A percentile compares a stretch with the other conserved stretches of the same genome.
Evolutionary conservation across 2,888 invertebrate genomes (phyloP).

Genomic region (Empis stercorea): DNA sequence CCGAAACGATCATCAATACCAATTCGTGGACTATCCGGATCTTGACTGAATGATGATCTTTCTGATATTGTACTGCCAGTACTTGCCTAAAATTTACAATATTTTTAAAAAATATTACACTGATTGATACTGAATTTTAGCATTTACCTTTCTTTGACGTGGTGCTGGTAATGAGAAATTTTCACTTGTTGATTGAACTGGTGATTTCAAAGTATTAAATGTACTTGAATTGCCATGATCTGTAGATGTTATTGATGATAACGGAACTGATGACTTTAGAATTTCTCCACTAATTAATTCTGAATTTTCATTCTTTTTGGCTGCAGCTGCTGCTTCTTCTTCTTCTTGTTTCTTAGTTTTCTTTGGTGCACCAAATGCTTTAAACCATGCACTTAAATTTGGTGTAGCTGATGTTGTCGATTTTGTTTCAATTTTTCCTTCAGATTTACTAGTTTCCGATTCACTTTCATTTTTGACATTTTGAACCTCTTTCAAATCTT

Average conservation of each 20-base stretch:
- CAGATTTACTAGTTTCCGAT: slow-evolving; percentile 11
- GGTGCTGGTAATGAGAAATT: slow-evolving; percentile 32
- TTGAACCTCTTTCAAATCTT: slow-evolving; percentile 18
- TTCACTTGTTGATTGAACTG: slow-evolving; percentile 16
- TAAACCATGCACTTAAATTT: slow-evolving; percentile 83
- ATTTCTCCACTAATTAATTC: slow-evolving; percentile 3
- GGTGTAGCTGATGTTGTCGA: slow-evolving; percentile 65
- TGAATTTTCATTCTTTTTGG: slow-evolving; percentile 1
- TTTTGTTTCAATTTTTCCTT: slow-evolving; percentile 39
- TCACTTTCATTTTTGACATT: slow-evolving; percentile 17
- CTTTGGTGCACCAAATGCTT: slow-evolving; percentile 81
- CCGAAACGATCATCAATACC: slow-evolving; percentile 46
- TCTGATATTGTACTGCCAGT: slow-evolving; percentile 71
- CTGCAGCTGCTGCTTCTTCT: slow-evolving; percentile 28
- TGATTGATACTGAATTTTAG: neutral
- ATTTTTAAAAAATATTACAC: neutral
- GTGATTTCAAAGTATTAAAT: slow-evolving; percentile 20
- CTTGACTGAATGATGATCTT: slow-evolving; percentile 64
- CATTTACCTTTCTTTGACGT: slow-evolving; percentile 44
- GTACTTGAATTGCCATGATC: slow-evolving; percentile 16
- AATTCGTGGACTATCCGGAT: slow-evolving; percentile 57
- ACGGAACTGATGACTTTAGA: slow-evolving; percentile 7
- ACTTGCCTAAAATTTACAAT: slow-evolving; percentile 38
- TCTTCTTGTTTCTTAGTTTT: slow-evolving; percentile 50
- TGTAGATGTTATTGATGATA: slow-evolving; percentile 12